These are phyloP conservation scores for Chironomus tepperi DNA, from an alignment of 1,140 invertebrate species.

Conservation along the genomic window DNA sequence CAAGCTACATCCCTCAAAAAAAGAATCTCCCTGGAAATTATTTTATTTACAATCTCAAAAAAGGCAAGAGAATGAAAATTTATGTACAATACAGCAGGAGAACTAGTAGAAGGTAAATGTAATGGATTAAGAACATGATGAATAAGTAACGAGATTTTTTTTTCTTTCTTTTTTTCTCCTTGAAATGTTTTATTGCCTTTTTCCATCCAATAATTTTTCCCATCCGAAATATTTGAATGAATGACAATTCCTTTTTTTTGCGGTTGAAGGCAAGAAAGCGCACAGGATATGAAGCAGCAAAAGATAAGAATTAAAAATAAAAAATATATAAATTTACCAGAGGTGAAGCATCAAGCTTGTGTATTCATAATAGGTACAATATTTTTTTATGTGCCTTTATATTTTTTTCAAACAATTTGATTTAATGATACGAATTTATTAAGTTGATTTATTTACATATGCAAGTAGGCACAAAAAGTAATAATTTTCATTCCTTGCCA, in stretches of 20 bases:
- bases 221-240: too few relatives aligned
- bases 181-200: not conserved
- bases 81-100: too few relatives aligned
- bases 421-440: conserved; percentile 9
- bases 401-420: conserved; percentile 14
- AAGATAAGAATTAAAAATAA: not conserved
- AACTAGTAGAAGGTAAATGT: not conserved
- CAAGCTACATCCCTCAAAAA: too few relatives aligned
- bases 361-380: too few relatives aligned
- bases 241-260: too few relatives aligned
- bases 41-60: too few relatives aligned
- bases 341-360: not conserved
- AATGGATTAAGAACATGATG: conserved; percentile 1
- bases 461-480: not conserved
- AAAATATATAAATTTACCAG: not conserved
- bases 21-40: too few relatives aligned
- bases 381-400: not conserved
- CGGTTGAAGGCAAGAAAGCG: too few relatives aligned
- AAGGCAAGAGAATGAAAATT: too few relatives aligned
- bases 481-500: not conserved
- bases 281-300: not conserved
- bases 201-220: not conserved
- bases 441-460: conserved; percentile 15
- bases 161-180: not conserved
- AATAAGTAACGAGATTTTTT: not conserved